Conservation (phyloP, 2,113 vertebrate genomes). For the Choloepus hoffmanni region DNA sequence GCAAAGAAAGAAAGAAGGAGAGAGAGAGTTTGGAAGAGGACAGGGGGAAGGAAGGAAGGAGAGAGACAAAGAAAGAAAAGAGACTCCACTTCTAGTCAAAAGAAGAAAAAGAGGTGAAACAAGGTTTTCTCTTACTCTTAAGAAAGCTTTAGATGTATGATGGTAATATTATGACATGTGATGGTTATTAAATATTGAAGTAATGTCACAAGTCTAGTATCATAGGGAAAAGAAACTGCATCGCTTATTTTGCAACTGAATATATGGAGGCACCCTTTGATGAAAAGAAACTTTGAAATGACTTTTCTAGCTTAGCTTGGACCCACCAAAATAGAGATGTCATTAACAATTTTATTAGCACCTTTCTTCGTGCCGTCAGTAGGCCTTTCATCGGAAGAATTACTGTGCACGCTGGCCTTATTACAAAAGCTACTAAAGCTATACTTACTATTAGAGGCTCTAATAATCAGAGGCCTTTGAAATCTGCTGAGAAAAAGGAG, state of each 20-base stretch:
- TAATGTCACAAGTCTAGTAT: not conserved
- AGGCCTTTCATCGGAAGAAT: slow-evolving; percentile 19
- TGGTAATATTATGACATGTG: not conserved
- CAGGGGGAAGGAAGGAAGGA: not conserved
- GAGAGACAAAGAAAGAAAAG: not conserved
- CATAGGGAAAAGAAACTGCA: not conserved
- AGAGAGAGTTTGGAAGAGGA: not conserved
- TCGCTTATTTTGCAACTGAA: not conserved
- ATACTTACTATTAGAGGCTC: not conserved
- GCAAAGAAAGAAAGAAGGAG: not conserved
- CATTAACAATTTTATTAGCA: not conserved
- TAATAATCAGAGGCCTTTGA: slow-evolving; percentile 46
- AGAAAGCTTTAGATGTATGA: not conserved
- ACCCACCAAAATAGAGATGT: not conserved
- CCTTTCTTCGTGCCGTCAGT: not conserved
- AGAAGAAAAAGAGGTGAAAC: not conserved
- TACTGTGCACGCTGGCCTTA: not conserved
- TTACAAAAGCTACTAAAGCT: not conserved
- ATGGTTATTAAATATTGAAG: not conserved
- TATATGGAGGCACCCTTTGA: not conserved
- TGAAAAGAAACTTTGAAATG: slow-evolving; percentile 4
- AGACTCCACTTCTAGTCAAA: not conserved
- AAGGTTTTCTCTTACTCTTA: not conserved
- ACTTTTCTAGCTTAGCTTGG: slow-evolving; percentile 29
- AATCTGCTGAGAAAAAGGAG: slow-evolving; percentile 16